Evolutionary conservation across 2,888 invertebrate species (phyloP), one percentile per base, ranked within the genome.

Genomic region (Drosophila demipolita): DNA sequence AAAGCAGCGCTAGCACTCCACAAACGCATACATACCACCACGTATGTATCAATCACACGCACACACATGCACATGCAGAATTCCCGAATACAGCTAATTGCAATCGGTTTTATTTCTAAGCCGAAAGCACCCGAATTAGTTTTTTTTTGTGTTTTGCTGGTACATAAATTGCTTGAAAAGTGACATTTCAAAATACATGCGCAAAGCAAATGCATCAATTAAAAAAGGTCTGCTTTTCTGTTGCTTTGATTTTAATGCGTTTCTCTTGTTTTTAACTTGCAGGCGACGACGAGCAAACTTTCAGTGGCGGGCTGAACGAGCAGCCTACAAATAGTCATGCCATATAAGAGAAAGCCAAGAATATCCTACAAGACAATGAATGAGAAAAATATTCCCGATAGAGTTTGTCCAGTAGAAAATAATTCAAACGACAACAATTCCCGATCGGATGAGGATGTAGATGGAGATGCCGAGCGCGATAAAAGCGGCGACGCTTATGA

Each of bases 61-160:
- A 53, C 48, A 23, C 54, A 35, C 17, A 35, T 9, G 9, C n/a
- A 29, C 17, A 38, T 29, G 33, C 36, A 52, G 26, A 50, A 32
- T 15, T 32, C 17, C 48, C 45, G 52, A 57, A 61, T 20, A 48
- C 60, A 67, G 38, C 33, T 48, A 32, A 69, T 36, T 74, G 73
- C 73, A 74, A 69, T 74, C 75, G 73, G 68, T 58, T 48, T 55
- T 73, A 62, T 67, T 73, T 73, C 73, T 59, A 68, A 74, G 74
- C 62, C 62, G 55, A 66, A 35, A 11, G 23, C 38, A 40, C 29
- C 55, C 29, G 50, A 57, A 50, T 36, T 33, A 11, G 33, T 45
- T 23, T 36, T 2, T 26, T 11, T 36, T 20, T 20, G 5, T 29
- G 29, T 29, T n/a, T 53, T 20, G n/a, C 12, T 50, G 29, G 35